Evolutionary conservation across 2,888 invertebrate species (phyloP), one percentile per base, ranked within the genome.

Genomic region (Margaritifera margaritifera): DNA sequence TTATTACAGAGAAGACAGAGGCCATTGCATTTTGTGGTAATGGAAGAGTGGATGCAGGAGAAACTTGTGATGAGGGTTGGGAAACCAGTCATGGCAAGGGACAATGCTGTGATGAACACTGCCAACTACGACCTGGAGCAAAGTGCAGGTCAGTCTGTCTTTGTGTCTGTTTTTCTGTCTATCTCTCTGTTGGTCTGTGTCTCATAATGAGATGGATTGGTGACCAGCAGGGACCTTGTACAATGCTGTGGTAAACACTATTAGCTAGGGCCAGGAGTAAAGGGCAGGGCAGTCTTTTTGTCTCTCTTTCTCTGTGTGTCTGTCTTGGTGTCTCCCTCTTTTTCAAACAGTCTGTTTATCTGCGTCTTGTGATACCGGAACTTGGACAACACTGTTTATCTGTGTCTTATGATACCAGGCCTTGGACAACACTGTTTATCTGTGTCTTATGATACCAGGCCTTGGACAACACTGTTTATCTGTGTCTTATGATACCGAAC

Each of bases 41-140:
- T 91, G 92, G 97, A 77, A 68, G 78, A 19, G 92, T 97, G 19
- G 97, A 98, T 0, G 97, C 95, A 4, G 96, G 96, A 78, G 98
- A 99, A 89, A 96, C 98, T 89, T 99, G 98, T 89, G 98, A 99
- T 88, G 97, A 97, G 42, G 98, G 98, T 2, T 91, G 72, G 68
- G 69, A 70, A 25, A 74, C 77, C 0, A 72, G 71, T 24, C 71
- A 69, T 25, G 68, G 71, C 61, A 52, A 61, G 11, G 77, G 74
- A 59, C 62, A 52, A 11, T 77, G 77, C 52, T 77, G 77, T 67
- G 58, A 74, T 27, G 42, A 60, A 15, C 27, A 64, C 19, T 77
- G 77, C 65, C 55, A 67, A 61, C 59, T 77, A n/a, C 56, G 74
- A 19, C 27, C 27, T 52, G 72, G 77, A 54, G 74, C 64, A 64